phyloP scores from a whole-genome alignment of 2,113 vertebrate genomes.

The Laticauda laticaudata region DNA sequence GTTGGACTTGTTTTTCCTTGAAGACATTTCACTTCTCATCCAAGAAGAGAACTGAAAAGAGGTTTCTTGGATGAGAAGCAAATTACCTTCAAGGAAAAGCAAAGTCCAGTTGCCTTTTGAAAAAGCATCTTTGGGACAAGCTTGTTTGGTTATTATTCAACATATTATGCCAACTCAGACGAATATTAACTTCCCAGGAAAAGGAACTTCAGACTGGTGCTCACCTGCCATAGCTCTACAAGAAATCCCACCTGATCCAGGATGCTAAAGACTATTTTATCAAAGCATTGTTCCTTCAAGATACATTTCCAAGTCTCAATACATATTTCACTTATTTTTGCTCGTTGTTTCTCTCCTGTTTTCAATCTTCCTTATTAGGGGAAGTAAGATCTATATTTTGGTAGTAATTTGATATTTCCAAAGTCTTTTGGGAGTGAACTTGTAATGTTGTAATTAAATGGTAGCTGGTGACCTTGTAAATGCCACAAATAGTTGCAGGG shows the following conservation, averaged over 20 bases:
- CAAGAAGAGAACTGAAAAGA: background rate
- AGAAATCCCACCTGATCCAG: background rate
- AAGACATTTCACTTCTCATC: background rate
- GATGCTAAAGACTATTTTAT: background rate
- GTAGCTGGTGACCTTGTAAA: conserved; percentile 52
- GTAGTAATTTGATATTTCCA: conserved; percentile 30
- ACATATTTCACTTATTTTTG: background rate
- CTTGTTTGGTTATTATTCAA: background rate
- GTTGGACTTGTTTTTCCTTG: background rate
- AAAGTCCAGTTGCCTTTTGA: background rate
- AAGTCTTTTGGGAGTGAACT: background rate
- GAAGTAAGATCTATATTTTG: rapidly evolving
- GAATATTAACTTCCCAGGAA: background rate
- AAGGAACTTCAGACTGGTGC: background rate
- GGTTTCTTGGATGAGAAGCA: background rate
- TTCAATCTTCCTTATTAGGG: conserved; percentile 13
- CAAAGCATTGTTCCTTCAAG: background rate
- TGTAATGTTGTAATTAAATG: conserved; percentile 52
- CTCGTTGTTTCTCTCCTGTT: conserved; percentile 33
- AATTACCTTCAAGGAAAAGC: background rate
- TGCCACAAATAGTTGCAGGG: conserved; percentile 34
- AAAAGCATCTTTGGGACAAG: background rate
- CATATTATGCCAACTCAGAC: background rate
- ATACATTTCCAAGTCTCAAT: background rate
- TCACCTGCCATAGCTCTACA: background rate